These are phyloP conservation scores for Meghimatium bilineatum DNA, from an alignment of 2,888 invertebrate species.

Conservation along the genomic window DNA sequence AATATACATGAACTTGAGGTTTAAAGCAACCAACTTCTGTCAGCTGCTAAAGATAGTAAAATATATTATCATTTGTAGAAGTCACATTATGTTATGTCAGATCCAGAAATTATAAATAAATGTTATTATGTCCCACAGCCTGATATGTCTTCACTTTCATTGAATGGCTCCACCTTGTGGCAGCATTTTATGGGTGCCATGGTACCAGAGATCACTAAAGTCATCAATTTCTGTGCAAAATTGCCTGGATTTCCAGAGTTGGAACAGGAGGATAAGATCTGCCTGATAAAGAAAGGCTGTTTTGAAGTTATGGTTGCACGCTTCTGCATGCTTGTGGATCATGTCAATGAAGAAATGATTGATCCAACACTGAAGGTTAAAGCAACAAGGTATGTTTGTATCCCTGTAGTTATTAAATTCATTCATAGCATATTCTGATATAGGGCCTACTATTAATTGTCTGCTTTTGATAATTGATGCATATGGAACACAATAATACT, in stretches of 20 bases:
- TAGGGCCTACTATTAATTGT: too few relatives aligned
- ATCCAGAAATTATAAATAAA: neutral
- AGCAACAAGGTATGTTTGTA: slow-evolving; percentile 67
- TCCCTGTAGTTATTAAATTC: neutral
- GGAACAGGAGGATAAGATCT: slow-evolving; percentile 76
- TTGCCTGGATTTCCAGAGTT: slow-evolving; percentile 68
- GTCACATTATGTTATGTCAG: neutral
- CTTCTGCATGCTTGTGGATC: slow-evolving; percentile 73
- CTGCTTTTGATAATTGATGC: too few relatives aligned
- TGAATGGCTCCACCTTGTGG: slow-evolving; percentile 64
- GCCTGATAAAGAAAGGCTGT: slow-evolving; percentile 76
- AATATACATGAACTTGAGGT: too few relatives aligned
- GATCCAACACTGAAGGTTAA: slow-evolving; percentile 73
- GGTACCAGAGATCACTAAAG: slow-evolving; percentile 75
- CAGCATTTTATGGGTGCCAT: slow-evolving; percentile 71
- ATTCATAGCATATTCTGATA: too few relatives aligned
- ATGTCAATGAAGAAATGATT: slow-evolving; percentile 70
- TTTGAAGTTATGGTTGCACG: slow-evolving; percentile 75
- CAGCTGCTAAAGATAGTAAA: too few relatives aligned
- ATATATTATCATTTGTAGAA: too few relatives aligned
- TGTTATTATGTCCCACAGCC: slow-evolving; percentile 56
- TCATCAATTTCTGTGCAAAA: slow-evolving; percentile 76
- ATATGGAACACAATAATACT: too few relatives aligned
- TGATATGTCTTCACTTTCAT: slow-evolving; percentile 61
- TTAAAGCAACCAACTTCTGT: too few relatives aligned